Evolutionary conservation across 2,888 invertebrate genomes (phyloP).

Genomic region (Meteorus cinctellus): DNA sequence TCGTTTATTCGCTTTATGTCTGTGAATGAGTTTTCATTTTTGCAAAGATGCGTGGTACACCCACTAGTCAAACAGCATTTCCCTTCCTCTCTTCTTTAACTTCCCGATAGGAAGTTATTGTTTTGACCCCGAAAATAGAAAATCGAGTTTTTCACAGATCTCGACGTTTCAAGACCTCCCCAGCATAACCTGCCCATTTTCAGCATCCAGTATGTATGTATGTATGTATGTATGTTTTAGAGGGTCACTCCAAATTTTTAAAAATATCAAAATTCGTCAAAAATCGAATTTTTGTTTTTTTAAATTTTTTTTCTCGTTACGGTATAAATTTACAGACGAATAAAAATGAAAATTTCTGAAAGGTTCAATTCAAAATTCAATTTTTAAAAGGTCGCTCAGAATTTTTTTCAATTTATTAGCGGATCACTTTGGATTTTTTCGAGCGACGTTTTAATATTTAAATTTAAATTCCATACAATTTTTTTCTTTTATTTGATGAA

Average conservation of each 20-base stretch:
- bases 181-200: too few species aligned
- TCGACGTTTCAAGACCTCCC: too few species aligned
- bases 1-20: not conserved
- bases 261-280: not conserved
- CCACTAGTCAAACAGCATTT: slow-evolving; percentile 23
- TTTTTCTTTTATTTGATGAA: slow-evolving; percentile 6
- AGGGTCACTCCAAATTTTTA: slow-evolving; percentile 12
- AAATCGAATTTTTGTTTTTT: slow-evolving; percentile 22
- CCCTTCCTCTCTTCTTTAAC: too few species aligned
- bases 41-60: slow-evolving; percentile 16
- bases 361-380: slow-evolving; percentile 7
- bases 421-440: slow-evolving; percentile 9
- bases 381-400: slow-evolving; percentile 26
- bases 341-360: slow-evolving; percentile 21
- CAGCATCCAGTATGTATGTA: too few species aligned
- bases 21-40: not conserved
- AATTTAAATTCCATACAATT: slow-evolving; percentile 15
- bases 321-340: slow-evolving; percentile 15
- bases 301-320: slow-evolving; percentile 25
- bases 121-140: too few species aligned
- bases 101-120: too few species aligned
- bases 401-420: slow-evolving; percentile 22
- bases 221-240: too few species aligned
- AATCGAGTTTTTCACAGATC: too few species aligned
- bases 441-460: slow-evolving; percentile 22